Evolutionary conservation across 1,140 invertebrate genomes (phyloP), one percentile per base, ranked within the genome.

Genomic region (Cotesia glomerata): DNA sequence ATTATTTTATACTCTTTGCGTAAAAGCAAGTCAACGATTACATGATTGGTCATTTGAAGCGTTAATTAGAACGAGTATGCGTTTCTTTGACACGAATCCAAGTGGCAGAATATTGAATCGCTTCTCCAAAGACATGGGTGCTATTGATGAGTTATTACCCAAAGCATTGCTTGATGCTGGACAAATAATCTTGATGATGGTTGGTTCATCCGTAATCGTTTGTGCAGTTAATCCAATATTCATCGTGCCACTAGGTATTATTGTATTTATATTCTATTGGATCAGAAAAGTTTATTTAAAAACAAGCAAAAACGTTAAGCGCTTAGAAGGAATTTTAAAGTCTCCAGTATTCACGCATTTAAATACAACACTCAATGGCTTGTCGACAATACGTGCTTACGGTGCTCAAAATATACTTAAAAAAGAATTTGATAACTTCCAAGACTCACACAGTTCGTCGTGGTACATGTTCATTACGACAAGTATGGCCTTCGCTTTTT

Each of bases 301-400:
- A 68, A 93, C 93, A 0, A 94, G 94, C 0, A 90, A 95, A 75
- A 93, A 94, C 78, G 89, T 96, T 2, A 96, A 96, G 83, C 85
- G 94, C 68, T 83, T 96, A 13, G 95, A 97, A 88, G 93, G 93
- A 78, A 92, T 91, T 72, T 90, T 91, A 62, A 89, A 92, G 70
- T 93, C 92, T 78, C 96, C 95, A 34, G 92, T 96, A 2, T 95
- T 95, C 77, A 95, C 95, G 8, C 95, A 98, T 81, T 87, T 98
- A 63, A 96, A 93, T 82, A 92, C 95, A 32, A 93, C 96, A 0
- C 86, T 98, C 0, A 94, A 95, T 85, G 97, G 97, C 5, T 87
- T 98, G 32, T 90, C 94, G 0, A 98, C 96, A 0, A 96, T 99
- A 66, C 88, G 97, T 71, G 95, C 96, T 0, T 97, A 94, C 76